Evolutionary conservation across 2,888 invertebrate species (phyloP), one percentile per base, ranked within the genome.

Genomic region (Tetrapedia diversipes): DNA sequence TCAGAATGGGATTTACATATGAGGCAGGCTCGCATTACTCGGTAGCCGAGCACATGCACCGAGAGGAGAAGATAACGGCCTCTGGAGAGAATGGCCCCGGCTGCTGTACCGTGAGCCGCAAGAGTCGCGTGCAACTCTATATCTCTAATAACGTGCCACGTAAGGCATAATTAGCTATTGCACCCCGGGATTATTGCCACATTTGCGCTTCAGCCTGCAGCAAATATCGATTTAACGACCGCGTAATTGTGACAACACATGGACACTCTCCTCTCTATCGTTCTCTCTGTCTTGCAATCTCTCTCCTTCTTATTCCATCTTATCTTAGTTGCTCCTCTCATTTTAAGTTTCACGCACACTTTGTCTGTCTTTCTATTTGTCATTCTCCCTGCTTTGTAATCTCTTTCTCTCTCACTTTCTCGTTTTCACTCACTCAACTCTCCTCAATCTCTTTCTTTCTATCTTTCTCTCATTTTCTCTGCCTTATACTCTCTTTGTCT

Each of bases 1-100:
- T 90, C 90, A 90, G 89, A 88, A 88, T 88, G 86, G 87, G 87
- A 90, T 90, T 90, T 90, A 90, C 89, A 87, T 88, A 86, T 82
- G 87, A 81, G 81, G n/a, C n/a, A n/a, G n/a, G 74, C 81, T 86
- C 86, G 86, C 85, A 88, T 89, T 89, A 89, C 86, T 80, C 85
- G 84, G 71, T 84, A 83, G 84, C 82, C 82, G 77, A 80, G 85
- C 87, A 87, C 85, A 88, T 89, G 87, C 84, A 86, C 83, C 82
- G 82, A 82, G 87, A 85, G 83, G 82, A 74, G 86, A 86, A 88
- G 88, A 89, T 88, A 89, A 89, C 88, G 84, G 85, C 79, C 85
- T 78, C 75, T 32, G 74, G 80, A 81, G 84, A 85, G 86, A 84
- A 85, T 80, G 78, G 82, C 56, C n/a, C 60, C 24, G 59, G 75